Percentiles rank a stretch among this genome's conserved stretches.
phyloP scores from a whole-genome alignment of 2,888 invertebrate species.

The Pyrrhia umbra region DNA sequence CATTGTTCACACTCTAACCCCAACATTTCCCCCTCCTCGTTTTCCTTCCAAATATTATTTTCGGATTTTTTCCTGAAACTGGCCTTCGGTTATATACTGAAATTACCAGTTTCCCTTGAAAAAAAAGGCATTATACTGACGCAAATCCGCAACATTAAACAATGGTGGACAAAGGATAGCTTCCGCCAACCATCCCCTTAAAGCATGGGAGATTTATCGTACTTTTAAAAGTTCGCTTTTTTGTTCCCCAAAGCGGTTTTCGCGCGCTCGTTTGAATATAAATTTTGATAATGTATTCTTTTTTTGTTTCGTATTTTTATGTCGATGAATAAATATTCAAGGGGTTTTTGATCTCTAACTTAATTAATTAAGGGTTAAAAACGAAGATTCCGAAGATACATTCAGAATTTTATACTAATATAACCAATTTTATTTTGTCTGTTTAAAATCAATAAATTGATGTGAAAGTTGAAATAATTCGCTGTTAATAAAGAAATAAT shows the following conservation, averaged over 20 bases:
- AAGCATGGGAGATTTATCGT: slow-evolving; percentile 48
- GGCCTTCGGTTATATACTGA: slow-evolving; percentile 13
- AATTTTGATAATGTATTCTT: slow-evolving; percentile 12
- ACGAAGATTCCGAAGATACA: no score
- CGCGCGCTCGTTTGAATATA: slow-evolving; percentile 7
- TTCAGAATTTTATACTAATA: no score
- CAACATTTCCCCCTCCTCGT: slow-evolving; percentile 26
- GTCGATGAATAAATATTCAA: not conserved
- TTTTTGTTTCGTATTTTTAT: not conserved
- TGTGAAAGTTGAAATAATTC: no score
- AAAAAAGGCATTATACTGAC: slow-evolving; percentile 45
- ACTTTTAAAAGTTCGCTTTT: slow-evolving; percentile 42
- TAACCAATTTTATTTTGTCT: no score
- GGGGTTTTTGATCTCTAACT: not conserved
- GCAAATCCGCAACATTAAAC: slow-evolving; percentile 58
- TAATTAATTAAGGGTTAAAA: not conserved
- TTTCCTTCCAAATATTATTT: slow-evolving; percentile 41
- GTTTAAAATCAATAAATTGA: no score
- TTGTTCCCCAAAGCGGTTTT: slow-evolving; percentile 1
- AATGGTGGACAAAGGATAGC: slow-evolving; percentile 52
- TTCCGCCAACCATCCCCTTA: slow-evolving; percentile 38
- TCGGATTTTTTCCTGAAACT: slow-evolving; percentile 25
- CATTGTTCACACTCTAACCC: not conserved
- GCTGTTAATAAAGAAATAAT: no score
- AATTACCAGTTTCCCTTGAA: slow-evolving; percentile 37